These are phyloP conservation scores for Pemphredon lugubris DNA, from an alignment of 2,888 invertebrate species.

Conservation along the genomic window DNA sequence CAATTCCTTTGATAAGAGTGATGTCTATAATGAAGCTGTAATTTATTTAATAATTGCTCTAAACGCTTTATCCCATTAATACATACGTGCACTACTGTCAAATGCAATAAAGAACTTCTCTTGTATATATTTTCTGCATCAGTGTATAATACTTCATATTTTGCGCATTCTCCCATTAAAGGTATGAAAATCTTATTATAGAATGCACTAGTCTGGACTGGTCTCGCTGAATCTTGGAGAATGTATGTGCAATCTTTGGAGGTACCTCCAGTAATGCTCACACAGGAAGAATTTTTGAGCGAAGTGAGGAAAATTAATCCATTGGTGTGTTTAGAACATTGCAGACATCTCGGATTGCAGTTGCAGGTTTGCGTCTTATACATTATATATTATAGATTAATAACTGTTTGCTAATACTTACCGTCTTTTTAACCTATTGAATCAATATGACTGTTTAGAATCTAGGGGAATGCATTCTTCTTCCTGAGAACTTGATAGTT, in stretches of 20 bases:
- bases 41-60: slow-evolving; percentile 63
- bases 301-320: slow-evolving; percentile 79
- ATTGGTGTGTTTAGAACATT: slow-evolving; percentile 77
- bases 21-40: slow-evolving; percentile 63
- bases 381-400: background rate
- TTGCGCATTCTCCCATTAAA: slow-evolving; percentile 35
- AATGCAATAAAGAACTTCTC: slow-evolving; percentile 58
- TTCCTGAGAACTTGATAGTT: slow-evolving; percentile 84
- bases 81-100: slow-evolving; percentile 67
- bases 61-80: slow-evolving; percentile 67
- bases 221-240: slow-evolving; percentile 78
- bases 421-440: slow-evolving; percentile 4
- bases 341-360: slow-evolving; percentile 76
- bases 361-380: slow-evolving; percentile 71
- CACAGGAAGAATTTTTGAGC: slow-evolving; percentile 73
- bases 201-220: slow-evolving; percentile 78
- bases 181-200: slow-evolving; percentile 68
- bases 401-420: background rate
- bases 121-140: slow-evolving; percentile 68
- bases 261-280: slow-evolving; percentile 76
- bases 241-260: slow-evolving; percentile 74
- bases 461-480: slow-evolving; percentile 83
- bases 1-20: slow-evolving; percentile 72
- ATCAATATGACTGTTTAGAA: slow-evolving; percentile 78
- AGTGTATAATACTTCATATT: slow-evolving; percentile 54